Conservation (phyloP, 2,797 vertebrate genomes). For the Ceryle rudis region DNA sequence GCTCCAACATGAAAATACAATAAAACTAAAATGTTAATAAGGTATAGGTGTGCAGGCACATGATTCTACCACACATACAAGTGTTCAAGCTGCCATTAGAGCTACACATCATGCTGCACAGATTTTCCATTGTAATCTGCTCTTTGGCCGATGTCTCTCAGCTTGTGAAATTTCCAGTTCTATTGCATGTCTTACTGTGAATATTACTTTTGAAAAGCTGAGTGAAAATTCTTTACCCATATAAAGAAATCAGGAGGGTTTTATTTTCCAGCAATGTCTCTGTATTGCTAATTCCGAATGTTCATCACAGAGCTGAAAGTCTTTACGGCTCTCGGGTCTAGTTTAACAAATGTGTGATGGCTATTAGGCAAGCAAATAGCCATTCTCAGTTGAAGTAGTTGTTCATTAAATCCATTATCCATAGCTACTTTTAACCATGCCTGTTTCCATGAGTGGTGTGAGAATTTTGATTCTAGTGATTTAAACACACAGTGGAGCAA, state of each 20-base stretch:
- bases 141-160: neutral
- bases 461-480: conserved; percentile 22
- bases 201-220: neutral
- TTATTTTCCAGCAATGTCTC: neutral
- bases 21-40: neutral
- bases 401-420: conserved; percentile 34
- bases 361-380: neutral
- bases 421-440: neutral
- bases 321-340: neutral
- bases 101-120: neutral
- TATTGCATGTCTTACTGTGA: neutral
- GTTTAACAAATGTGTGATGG: neutral
- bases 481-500: conserved; percentile 10
- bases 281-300: neutral
- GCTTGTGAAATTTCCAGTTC: neutral
- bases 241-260: neutral
- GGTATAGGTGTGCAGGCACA: neutral
- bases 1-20: neutral
- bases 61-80: neutral
- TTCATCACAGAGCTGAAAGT: neutral
- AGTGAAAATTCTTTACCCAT: neutral
- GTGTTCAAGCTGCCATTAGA: neutral
- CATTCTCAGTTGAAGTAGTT: neutral
- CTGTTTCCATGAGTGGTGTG: neutral
- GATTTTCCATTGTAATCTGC: neutral